A percentile compares a stretch with the other conserved stretches of the same genome.
Evolutionary conservation across 1,140 invertebrate genomes (phyloP).

Genomic region (Macrosteles quadrilineatus): DNA sequence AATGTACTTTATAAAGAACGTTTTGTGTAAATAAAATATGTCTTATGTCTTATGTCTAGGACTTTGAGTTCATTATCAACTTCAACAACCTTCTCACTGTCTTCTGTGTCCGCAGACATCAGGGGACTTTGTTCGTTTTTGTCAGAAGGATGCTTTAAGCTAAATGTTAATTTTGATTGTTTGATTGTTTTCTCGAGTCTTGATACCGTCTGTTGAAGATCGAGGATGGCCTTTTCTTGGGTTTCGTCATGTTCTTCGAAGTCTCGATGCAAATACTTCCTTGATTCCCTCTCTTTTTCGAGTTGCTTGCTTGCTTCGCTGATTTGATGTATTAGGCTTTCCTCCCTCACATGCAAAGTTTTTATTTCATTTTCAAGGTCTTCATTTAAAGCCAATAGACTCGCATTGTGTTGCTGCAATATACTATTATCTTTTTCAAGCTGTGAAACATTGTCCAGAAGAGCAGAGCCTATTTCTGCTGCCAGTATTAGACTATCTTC

Average conservation of each 20-base stretch:
- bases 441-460: neutral
- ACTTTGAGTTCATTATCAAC: too few relatives aligned
- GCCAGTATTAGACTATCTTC: too few relatives aligned
- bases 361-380: neutral
- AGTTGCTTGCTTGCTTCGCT: neutral
- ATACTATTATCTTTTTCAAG: neutral
- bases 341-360: neutral
- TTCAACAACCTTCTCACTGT: too few relatives aligned
- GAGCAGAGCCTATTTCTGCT: neutral
- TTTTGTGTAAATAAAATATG: too few relatives aligned
- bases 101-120: too few relatives aligned
- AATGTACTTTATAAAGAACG: too few relatives aligned
- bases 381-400: neutral
- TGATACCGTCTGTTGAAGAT: too few relatives aligned
- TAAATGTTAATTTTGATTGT: too few relatives aligned
- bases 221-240: neutral
- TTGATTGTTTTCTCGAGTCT: too few relatives aligned
- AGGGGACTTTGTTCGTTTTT: too few relatives aligned
- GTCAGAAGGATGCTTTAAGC: too few relatives aligned
- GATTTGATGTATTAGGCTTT: neutral
- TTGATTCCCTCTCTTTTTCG: neutral
- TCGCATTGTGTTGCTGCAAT: neutral
- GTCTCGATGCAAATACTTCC: neutral
- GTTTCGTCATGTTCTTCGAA: neutral
- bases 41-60: too few relatives aligned